Conservation (phyloP, 2,888 invertebrate species). For the Plemyria rubiginata region DNA sequence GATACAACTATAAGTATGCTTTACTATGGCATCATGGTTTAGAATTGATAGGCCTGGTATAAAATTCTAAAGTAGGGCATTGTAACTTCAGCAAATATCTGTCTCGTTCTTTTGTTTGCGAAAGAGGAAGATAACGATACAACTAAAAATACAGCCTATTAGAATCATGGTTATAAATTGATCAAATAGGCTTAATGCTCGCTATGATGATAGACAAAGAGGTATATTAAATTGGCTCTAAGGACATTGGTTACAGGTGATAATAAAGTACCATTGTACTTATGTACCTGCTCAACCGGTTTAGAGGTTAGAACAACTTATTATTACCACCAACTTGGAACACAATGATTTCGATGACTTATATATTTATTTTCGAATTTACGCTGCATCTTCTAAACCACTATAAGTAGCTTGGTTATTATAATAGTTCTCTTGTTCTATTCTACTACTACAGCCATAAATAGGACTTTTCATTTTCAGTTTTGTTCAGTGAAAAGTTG, state of each 20-base stretch:
- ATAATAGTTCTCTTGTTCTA: too few species aligned
- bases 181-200: not conserved
- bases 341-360: too few species aligned
- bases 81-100: not conserved
- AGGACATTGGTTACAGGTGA: too few species aligned
- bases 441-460: too few species aligned
- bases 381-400: too few species aligned
- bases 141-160: not conserved
- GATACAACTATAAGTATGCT: not conserved
- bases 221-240: not conserved
- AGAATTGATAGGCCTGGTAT: too few species aligned
- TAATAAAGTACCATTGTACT: too few species aligned
- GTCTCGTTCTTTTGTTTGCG: not conserved
- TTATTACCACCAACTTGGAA: not conserved
- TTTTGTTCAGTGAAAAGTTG: too few species aligned
- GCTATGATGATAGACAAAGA: not conserved
- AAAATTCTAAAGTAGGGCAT: constrained; percentile 50
- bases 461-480: too few species aligned
- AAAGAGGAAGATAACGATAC: not conserved
- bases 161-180: not conserved
- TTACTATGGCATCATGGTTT: not conserved
- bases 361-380: too few species aligned
- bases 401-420: too few species aligned
- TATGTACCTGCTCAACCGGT: not conserved
- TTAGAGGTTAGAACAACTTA: not conserved